phyloP scores from a whole-genome alignment of 2,797 vertebrate species.

The Xiphophorus birchmanni region DNA sequence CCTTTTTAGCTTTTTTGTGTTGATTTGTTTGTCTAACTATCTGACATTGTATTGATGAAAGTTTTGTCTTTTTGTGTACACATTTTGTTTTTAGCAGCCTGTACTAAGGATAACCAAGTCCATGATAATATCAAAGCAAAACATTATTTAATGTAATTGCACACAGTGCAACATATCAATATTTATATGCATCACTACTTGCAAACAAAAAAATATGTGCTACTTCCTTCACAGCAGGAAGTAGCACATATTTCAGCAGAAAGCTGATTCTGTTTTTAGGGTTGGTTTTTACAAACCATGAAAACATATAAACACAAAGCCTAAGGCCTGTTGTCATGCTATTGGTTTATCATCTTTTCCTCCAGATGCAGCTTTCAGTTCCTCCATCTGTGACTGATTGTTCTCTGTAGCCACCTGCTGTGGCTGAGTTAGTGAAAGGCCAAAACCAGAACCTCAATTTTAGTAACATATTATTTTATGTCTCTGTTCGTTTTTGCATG shows the following conservation, averaged over 20 bases:
- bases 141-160: conserved; percentile 1
- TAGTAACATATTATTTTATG: conserved; percentile 12
- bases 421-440: conserved; percentile 26
- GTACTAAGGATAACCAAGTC: background rate
- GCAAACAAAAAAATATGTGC: conserved; percentile 10
- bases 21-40: background rate
- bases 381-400: conserved; percentile 64
- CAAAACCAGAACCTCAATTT: conserved; percentile 5
- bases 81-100: background rate
- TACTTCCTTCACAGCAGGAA: conserved; percentile 12
- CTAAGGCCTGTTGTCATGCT: conserved; percentile 55
- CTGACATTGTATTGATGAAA: background rate
- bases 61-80: background rate
- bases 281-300: conserved; percentile 21
- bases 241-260: conserved; percentile 27
- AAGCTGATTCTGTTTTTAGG: conserved; percentile 34
- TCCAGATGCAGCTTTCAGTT: conserved; percentile 65
- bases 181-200: background rate
- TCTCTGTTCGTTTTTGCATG: background rate
- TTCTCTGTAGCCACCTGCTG: conserved; percentile 52
- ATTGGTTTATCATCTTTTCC: conserved; percentile 54
- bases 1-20: background rate
- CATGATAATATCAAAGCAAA: background rate
- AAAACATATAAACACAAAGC: conserved; percentile 43
- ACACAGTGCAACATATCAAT: background rate